These are phyloP conservation scores for Sitta europaea DNA, from an alignment of 2,113 vertebrate genomes.

Conservation along the genomic window DNA sequence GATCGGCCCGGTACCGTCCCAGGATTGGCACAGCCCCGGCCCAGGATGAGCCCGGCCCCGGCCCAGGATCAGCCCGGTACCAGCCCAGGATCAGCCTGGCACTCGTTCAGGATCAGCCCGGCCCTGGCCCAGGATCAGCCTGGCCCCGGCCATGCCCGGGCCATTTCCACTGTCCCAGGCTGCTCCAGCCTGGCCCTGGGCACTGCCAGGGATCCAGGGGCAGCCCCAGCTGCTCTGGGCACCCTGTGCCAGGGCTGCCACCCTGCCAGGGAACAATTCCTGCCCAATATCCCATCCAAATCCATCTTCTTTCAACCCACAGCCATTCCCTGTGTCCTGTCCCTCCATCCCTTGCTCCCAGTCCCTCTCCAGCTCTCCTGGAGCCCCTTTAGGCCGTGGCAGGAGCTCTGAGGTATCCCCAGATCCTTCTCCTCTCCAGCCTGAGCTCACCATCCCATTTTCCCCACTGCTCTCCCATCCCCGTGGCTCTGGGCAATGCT, in stretches of 20 bases:
- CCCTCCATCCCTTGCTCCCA: rapidly evolving
- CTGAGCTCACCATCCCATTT: not conserved
- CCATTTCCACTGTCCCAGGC: too few species aligned
- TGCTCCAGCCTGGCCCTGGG: not conserved
- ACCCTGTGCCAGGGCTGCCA: not conserved
- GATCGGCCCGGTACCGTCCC: too few species aligned
- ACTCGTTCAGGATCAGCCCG: too few species aligned
- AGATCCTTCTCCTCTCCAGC: rapidly evolving
- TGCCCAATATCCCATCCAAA: not conserved
- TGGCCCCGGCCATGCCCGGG: rapidly evolving
- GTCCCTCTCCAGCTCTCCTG: not conserved
- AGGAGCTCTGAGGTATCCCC: not conserved
- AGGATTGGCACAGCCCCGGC: too few species aligned
- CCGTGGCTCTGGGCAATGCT: not conserved
- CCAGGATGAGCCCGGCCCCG: not conserved
- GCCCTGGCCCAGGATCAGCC: not conserved
- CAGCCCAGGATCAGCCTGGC: not conserved
- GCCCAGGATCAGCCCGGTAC: not conserved
- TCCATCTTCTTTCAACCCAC: too few species aligned
- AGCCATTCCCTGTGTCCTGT: not conserved
- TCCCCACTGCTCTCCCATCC: too few species aligned
- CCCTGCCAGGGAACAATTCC: not conserved
- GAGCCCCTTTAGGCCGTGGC: rapidly evolving
- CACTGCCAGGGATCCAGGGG: not conserved
- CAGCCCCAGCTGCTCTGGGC: not conserved